phyloP scores from a whole-genome alignment of 1,140 invertebrate species.

The Leguminivora glycinivorella region DNA sequence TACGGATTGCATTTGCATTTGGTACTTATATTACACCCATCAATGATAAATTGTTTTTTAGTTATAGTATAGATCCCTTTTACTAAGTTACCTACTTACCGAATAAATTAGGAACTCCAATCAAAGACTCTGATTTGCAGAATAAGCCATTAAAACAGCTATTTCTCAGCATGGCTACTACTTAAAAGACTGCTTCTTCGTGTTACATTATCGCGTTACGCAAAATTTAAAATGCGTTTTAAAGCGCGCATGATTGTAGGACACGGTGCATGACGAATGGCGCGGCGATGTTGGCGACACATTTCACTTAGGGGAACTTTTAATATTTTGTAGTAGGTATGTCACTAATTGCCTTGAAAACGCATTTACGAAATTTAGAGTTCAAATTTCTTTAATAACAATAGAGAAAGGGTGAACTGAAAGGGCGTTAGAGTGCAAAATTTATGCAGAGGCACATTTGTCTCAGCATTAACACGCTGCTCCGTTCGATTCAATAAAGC shows the following conservation, averaged over 20 bases:
- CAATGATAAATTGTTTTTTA: too few species aligned
- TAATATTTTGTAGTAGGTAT: conserved; percentile 59
- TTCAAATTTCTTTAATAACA: conserved; percentile 47
- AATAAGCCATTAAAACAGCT: too few species aligned
- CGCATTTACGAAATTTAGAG: conserved; percentile 39
- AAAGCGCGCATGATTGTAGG: conserved; percentile 39
- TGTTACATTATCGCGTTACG: neutral
- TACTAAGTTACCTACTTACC: too few species aligned
- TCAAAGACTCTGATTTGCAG: too few species aligned
- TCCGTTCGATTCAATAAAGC: conserved; percentile 1
- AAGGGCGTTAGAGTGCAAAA: conserved; percentile 32
- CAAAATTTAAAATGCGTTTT: conserved; percentile 31
- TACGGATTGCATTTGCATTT: too few species aligned
- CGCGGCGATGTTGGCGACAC: conserved; percentile 38
- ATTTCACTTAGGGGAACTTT: conserved; percentile 49
- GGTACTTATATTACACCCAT: too few species aligned
- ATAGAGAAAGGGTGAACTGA: conserved; percentile 39
- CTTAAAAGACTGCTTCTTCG: neutral
- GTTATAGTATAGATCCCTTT: too few species aligned
- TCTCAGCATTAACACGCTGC: conserved; percentile 11
- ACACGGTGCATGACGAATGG: conserved; percentile 46
- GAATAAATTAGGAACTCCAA: too few species aligned
- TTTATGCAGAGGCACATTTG: conserved; percentile 37
- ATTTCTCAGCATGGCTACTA: too few species aligned
- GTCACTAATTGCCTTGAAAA: conserved; percentile 56